Evolutionary conservation across 2,888 invertebrate genomes (phyloP), one percentile per base, ranked within the genome.

Genomic region (Pimpla rufipes): DNA sequence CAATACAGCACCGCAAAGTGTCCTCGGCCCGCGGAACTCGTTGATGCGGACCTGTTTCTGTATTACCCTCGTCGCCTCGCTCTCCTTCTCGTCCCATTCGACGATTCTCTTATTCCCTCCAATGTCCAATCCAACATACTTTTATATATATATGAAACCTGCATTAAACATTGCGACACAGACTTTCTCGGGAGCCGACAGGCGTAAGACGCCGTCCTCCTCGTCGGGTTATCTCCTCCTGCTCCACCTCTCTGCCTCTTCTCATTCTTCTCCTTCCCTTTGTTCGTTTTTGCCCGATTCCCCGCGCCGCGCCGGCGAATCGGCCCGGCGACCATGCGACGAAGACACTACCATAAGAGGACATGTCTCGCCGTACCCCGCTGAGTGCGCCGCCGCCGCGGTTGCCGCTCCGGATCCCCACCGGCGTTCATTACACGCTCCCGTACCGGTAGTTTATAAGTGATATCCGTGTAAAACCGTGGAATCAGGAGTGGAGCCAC

Each of bases 261-360:
- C 64, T 80, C 74, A 62, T 77, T 79, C 74, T 57, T 57, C 67
- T 68, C 52, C 18, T 68, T 64, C 18, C 16, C 76, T 62, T 77
- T 37, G 13, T 59, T 68, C 62, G 42, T 78, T 68, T 68, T 52
- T 57, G 42, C 84, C 75, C 47, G 68, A 79, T 83, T 75, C 77
- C 77, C 83, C 29, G 52, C 67, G 45, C 84, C 75, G 75, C 77
- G 76, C 68, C 71, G 57, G 52, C 57, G 80, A 80, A 80, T 80
- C 83, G 77, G 47, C 62, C 62, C 45, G 66, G 66, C 70, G 66
- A 75, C 73, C 81, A 29, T 73, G 68, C 79, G 82, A 86, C 86
- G 88, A 91, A 89, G 91, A 91, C 89, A 90, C 87, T 91, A 90
- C 91, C 91, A 91, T 91, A 91, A 90, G 91, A 89, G 91, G 91